Evolutionary conservation across 2,888 invertebrate genomes (phyloP).

Genomic region (Papilio gigon): DNA sequence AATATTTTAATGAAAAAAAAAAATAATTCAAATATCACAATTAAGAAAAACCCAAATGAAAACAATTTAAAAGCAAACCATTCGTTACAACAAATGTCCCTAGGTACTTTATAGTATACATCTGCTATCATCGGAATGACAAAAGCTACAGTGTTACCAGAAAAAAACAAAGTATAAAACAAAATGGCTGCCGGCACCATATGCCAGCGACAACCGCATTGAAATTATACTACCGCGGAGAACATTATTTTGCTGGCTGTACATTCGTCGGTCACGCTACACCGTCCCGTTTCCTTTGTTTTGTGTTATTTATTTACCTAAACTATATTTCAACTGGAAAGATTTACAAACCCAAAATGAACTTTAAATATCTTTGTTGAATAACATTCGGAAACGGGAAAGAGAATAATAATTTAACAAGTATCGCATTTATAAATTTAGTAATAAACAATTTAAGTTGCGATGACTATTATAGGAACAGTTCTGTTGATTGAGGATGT

Average conservation of each 20-base stretch:
- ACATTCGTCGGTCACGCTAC: constrained; percentile 41
- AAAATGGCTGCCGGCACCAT: constrained; percentile 53
- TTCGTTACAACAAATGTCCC: background rate
- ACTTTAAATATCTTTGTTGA: background rate
- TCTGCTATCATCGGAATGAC: constrained; percentile 41
- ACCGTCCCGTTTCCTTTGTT: constrained; percentile 38
- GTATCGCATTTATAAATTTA: background rate
- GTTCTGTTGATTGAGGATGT: no score
- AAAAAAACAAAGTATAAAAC: constrained; percentile 46
- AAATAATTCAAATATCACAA: constrained; percentile 9
- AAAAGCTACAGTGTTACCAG: constrained; percentile 45
- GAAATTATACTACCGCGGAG: constrained; percentile 46
- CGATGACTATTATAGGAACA: no score
- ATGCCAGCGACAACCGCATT: constrained; percentile 52
- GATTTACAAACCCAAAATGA: constrained; percentile 18
- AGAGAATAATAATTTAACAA: background rate
- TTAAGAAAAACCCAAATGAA: background rate
- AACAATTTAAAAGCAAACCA: constrained; percentile 10
- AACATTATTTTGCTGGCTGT: constrained; percentile 40
- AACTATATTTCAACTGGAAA: constrained; percentile 14
- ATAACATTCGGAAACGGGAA: constrained; percentile 7
- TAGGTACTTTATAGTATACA: constrained; percentile 11
- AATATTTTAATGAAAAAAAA: no score
- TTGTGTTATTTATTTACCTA: constrained; percentile 39
- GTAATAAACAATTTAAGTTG: no score